phyloP scores from a whole-genome alignment of 2,113 vertebrate genomes.

The Zapus hudsonius region DNA sequence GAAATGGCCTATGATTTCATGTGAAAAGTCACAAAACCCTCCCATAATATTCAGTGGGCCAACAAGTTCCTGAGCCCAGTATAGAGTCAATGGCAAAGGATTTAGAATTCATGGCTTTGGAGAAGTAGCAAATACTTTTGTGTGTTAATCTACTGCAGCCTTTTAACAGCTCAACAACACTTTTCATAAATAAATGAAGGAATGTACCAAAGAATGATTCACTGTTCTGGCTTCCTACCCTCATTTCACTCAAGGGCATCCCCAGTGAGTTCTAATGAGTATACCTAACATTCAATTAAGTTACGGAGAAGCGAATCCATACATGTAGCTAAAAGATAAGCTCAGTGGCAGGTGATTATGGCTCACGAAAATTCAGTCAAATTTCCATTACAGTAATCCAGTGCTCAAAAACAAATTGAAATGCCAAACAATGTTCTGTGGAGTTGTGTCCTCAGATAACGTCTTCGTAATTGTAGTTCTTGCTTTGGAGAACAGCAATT shows the following conservation, averaged over 20 bases:
- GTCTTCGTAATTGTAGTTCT: constrained; percentile 76
- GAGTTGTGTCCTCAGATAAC: constrained; percentile 79
- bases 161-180: not conserved
- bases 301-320: not conserved
- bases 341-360: constrained; percentile 46
- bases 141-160: not conserved
- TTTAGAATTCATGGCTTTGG: not conserved
- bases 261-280: not conserved
- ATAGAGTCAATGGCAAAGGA: not conserved
- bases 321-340: not conserved
- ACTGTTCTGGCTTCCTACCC: not conserved
- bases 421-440: constrained; percentile 69
- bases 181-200: not conserved
- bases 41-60: not conserved
- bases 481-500: constrained; percentile 77
- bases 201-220: not conserved
- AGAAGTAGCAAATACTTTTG: not conserved
- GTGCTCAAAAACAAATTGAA: constrained; percentile 68
- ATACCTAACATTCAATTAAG: not conserved
- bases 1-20: not conserved
- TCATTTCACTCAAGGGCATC: not conserved
- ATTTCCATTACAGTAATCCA: constrained; percentile 55
- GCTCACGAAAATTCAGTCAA: constrained; percentile 49
- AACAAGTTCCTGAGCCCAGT: not conserved
- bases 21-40: not conserved